A percentile compares a stretch with the other conserved stretches of the same genome.
phyloP scores from a whole-genome alignment of 2,797 vertebrate genomes.

The Heliangelus exortis region DNA sequence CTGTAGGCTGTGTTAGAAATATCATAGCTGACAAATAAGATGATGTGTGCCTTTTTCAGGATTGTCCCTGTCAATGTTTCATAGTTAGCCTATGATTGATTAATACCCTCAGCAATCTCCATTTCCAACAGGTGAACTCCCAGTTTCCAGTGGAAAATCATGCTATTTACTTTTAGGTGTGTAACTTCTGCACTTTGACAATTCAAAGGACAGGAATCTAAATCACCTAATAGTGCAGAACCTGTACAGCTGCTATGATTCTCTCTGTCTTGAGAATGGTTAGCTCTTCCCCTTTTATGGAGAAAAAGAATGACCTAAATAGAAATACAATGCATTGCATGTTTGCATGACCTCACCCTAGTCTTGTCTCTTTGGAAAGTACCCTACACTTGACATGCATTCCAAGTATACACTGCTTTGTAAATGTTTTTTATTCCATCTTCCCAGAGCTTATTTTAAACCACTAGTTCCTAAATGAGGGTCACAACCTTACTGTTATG shows the following conservation, averaged over 20 bases:
- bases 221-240: not conserved
- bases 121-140: not conserved
- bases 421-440: slow-evolving; percentile 40
- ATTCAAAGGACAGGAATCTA: not conserved
- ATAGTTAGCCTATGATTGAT: not conserved
- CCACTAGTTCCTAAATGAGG: slow-evolving; percentile 34
- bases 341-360: slow-evolving; percentile 59
- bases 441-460: slow-evolving; percentile 57
- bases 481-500: slow-evolving; percentile 41
- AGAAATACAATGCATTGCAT: slow-evolving; percentile 24
- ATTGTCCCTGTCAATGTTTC: not conserved
- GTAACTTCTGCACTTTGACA: not conserved
- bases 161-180: not conserved
- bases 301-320: slow-evolving; percentile 25
- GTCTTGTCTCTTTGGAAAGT: slow-evolving; percentile 55
- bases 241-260: not conserved
- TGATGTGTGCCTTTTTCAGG: not conserved
- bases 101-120: not conserved
- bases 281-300: slow-evolving; percentile 37
- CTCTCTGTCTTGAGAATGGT: not conserved
- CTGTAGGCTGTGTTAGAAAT: not conserved
- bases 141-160: slow-evolving; percentile 10
- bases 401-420: slow-evolving; percentile 45
- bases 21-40: not conserved
- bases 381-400: slow-evolving; percentile 53